A percentile compares a stretch with the other conserved stretches of the same genome.
These are phyloP conservation scores for Pachyramphus minor DNA, from an alignment of 2,113 vertebrate genomes.

Conservation along the genomic window DNA sequence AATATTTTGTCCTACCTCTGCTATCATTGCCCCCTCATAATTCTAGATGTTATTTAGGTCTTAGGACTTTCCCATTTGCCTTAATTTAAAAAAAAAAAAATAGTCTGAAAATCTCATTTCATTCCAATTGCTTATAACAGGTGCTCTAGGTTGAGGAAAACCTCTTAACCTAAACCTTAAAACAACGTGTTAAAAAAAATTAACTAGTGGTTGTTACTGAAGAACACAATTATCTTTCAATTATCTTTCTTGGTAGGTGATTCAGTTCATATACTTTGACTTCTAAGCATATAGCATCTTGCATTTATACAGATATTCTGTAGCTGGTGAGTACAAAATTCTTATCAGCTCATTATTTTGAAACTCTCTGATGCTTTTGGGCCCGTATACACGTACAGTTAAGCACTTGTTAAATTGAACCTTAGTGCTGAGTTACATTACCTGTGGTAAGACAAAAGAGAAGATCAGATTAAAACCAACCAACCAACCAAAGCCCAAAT, in stretches of 20 bases:
- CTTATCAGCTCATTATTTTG: neutral
- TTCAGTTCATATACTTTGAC: neutral
- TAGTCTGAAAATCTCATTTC: neutral
- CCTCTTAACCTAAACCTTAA: neutral
- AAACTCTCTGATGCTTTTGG: neutral
- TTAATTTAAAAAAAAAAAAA: neutral
- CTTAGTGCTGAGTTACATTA: neutral
- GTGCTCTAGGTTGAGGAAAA: neutral
- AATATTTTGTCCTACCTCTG: neutral
- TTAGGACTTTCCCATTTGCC: neutral
- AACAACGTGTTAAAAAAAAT: neutral
- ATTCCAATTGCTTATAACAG: neutral
- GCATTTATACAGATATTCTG: neutral
- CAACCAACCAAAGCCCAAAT: fast-evolving
- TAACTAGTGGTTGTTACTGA: neutral
- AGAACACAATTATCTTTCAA: neutral
- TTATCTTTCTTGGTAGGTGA: neutral
- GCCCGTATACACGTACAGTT: neutral
- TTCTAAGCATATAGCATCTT: neutral
- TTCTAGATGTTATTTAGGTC: neutral
- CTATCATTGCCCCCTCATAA: neutral
- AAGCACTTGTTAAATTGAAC: neutral
- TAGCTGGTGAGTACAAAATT: neutral
- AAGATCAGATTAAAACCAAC: neutral
- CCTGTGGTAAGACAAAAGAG: neutral